A percentile compares a stretch with the other conserved stretches of the same genome.
Conservation (phyloP, 1,140 invertebrate genomes). For the Bicyclus anynana region DNA sequence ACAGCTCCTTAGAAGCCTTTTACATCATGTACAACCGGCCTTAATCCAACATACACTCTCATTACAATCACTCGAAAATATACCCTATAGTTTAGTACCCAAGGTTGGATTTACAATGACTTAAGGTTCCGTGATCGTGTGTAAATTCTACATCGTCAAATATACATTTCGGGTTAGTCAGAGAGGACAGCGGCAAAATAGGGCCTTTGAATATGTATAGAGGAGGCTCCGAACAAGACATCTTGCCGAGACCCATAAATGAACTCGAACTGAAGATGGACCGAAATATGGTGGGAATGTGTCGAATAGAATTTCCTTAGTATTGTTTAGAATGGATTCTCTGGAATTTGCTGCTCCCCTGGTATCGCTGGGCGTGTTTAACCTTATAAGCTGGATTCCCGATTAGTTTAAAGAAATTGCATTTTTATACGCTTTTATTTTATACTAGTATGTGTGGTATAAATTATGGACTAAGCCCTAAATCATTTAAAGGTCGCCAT, state of each 20-base stretch:
- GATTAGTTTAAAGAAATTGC: too few species aligned
- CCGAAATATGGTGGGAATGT: conserved; percentile 8
- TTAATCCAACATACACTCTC: neutral
- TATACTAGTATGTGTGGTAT: too few species aligned
- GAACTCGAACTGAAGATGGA: neutral
- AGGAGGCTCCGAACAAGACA: conserved; percentile 17
- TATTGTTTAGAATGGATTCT: neutral
- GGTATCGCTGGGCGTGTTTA: too few species aligned
- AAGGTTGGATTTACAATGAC: neutral
- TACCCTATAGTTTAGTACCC: neutral
- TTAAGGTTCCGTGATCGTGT: neutral
- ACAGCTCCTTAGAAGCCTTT: conserved; percentile 37
- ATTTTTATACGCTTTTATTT: too few species aligned
- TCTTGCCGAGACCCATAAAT: conserved; percentile 19
- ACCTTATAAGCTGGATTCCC: too few species aligned
- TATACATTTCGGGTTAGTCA: conserved; percentile 58
- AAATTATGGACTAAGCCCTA: too few species aligned
- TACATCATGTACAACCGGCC: conserved; percentile 23
- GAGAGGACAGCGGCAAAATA: conserved; percentile 34
- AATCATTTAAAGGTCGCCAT: too few species aligned
- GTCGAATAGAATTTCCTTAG: neutral
- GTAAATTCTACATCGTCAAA: conserved; percentile 44
- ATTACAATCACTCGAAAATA: neutral
- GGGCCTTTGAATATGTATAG: conserved; percentile 53
- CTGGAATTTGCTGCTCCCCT: too few species aligned